Conservation (phyloP, 35 echinoderm and acorn worm genomes). For the Lytechinus variegatus region DNA sequence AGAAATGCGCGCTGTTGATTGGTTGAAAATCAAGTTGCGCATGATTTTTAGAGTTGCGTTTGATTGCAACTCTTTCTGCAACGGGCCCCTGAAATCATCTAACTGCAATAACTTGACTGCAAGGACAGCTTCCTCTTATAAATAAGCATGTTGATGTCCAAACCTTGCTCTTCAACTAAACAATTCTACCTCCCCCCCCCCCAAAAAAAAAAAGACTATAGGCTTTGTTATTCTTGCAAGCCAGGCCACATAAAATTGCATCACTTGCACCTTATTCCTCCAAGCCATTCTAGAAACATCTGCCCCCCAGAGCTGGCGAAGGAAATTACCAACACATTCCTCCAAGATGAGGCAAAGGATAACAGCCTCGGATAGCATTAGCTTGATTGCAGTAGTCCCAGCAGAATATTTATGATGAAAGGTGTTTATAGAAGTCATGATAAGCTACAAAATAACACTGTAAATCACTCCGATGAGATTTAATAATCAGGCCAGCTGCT, state of each 20-base stretch:
- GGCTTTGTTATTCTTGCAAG: neutral
- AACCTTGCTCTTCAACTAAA: neutral
- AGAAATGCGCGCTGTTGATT: no score
- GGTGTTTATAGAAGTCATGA: slow-evolving; percentile 18
- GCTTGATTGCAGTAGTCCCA: neutral
- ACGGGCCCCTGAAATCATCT: no score
- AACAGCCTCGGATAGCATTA: neutral
- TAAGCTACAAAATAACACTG: neutral
- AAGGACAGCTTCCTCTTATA: no score
- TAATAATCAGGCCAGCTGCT: slow-evolving; percentile 17
- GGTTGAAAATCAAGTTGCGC: no score
- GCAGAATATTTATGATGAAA: neutral
- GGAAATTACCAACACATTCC: neutral
- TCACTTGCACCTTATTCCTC: neutral
- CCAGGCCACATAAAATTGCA: neutral
- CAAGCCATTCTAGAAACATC: neutral
- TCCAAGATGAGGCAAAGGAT: neutral
- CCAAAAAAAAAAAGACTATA: neutral
- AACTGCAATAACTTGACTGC: no score
- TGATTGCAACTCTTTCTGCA: no score
- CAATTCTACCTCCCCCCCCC: neutral
- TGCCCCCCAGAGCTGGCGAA: neutral
- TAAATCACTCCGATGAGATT: neutral
- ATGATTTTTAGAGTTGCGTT: no score
- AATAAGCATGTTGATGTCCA: neutral